phyloP scores from a whole-genome alignment of 2,888 invertebrate genomes.

The Chrysolina haemoptera region DNA sequence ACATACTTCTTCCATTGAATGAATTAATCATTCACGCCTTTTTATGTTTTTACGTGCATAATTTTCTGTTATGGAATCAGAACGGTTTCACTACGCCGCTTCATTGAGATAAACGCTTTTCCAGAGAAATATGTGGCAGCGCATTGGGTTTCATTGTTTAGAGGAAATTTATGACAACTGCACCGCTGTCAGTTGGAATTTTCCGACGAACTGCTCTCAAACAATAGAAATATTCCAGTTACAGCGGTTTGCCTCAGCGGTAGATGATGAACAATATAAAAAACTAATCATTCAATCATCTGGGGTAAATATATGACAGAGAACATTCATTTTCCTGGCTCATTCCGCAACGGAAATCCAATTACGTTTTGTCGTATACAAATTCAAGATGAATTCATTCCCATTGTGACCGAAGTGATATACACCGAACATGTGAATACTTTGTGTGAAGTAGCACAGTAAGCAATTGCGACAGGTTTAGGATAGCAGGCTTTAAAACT shows the following conservation, averaged over 20 bases:
- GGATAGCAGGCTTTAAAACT: too few relatives aligned
- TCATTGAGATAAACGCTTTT: conserved; percentile 25
- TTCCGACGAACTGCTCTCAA: not conserved
- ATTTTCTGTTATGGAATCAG: conserved; percentile 24
- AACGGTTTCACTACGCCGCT: conserved; percentile 9
- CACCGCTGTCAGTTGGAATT: not conserved
- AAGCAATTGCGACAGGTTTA: too few relatives aligned
- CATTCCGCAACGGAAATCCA: too few relatives aligned
- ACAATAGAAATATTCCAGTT: not conserved
- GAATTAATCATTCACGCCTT: conserved; percentile 13
- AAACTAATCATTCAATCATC: too few relatives aligned
- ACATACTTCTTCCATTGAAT: not conserved
- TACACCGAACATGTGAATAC: too few relatives aligned
- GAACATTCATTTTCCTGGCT: too few relatives aligned
- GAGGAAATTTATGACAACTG: conserved; percentile 18
- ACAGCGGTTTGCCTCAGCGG: not conserved
- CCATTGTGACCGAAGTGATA: too few relatives aligned
- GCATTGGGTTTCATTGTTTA: conserved; percentile 22
- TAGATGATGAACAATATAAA: not conserved
- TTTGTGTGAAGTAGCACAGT: too few relatives aligned
- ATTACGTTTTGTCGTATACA: too few relatives aligned
- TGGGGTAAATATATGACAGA: too few relatives aligned
- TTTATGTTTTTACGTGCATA: conserved; percentile 13
- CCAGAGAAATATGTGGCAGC: conserved; percentile 20
- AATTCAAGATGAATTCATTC: too few relatives aligned